Base-by-base conservation (phyloP, 2,888 invertebrate species). In the Oscheius sp. region DNA sequence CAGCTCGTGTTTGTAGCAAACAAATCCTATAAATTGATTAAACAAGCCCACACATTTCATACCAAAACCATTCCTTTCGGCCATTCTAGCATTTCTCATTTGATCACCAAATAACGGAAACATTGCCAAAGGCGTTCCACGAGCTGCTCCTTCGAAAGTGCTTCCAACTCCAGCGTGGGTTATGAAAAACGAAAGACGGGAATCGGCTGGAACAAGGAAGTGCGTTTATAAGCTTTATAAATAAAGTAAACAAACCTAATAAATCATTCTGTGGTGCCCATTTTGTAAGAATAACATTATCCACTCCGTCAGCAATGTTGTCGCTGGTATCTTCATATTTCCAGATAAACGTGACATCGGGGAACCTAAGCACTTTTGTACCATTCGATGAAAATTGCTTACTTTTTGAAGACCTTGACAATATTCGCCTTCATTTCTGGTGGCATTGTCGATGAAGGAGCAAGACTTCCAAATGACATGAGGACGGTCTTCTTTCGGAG, bases 221-320 rank as follows among this genome's bases (percentile, higher is more conserved):
- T 61, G 23, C 2, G 43, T 16, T 49, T 64, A 45, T 6, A 25
- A 64, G n/a, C 21, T 21, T 16, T 13, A 9, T 63, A 7, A 45
- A 29, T 1, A 63, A 21, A 2, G 16, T 23, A 41, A 5, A 27
- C 73, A 55, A 18, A 80, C 80, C 78, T 23, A 89, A 76, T 23
- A 89, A 81, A 78, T 89, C 89, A 69, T 86, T 88, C 69, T 90
- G 90, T 7, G 89, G 89, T 53, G 89, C 72, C 80, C 80, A 80
- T 43, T 75, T 74, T 41, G 69, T 75, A 27, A 76, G 72, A 18
- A 74, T 63, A 16, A 80, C 73, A 55, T 80, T 80, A n/a, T 41
- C 68, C 29, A 74, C 69, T 29, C 72, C 71, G 13, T 64, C 55
- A 23, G 56, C 66, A 18, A 77, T 16, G 0, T 41, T 18, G 1